Evolutionary conservation across 2,113 vertebrate genomes (phyloP).

Genomic region (Gorsachius goisagi): DNA sequence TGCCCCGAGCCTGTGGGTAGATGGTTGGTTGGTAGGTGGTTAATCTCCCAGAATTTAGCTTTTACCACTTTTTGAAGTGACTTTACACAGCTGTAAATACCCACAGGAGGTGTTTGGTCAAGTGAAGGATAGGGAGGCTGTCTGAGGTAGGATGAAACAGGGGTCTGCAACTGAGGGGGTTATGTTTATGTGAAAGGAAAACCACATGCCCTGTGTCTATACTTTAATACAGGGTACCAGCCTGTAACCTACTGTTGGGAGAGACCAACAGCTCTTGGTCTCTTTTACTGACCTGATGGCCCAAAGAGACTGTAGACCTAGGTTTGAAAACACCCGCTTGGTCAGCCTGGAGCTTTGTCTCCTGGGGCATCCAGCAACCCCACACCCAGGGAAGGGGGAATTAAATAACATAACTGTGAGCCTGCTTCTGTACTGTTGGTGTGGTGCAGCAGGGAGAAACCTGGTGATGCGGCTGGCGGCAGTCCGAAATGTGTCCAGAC

Average conservation of each 20-base stretch:
- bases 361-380: neutral
- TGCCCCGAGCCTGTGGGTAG: neutral
- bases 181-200: neutral
- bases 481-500: neutral
- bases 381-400: neutral
- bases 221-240: neutral
- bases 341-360: neutral
- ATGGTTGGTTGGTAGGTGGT: neutral
- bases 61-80: neutral
- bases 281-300: neutral
- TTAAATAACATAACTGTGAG: fast-evolving
- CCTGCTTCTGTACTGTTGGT: fast-evolving
- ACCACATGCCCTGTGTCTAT: fast-evolving
- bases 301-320: neutral
- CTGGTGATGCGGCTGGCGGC: fast-evolving
- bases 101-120: neutral
- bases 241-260: fast-evolving
- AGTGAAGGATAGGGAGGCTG: neutral
- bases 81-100: neutral
- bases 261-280: neutral
- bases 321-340: neutral
- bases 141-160: neutral
- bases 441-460: neutral
- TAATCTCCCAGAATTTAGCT: neutral
- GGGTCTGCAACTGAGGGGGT: neutral